Evolutionary conservation across 2,888 invertebrate species (phyloP).

Genomic region (Mythimna loreyi): DNA sequence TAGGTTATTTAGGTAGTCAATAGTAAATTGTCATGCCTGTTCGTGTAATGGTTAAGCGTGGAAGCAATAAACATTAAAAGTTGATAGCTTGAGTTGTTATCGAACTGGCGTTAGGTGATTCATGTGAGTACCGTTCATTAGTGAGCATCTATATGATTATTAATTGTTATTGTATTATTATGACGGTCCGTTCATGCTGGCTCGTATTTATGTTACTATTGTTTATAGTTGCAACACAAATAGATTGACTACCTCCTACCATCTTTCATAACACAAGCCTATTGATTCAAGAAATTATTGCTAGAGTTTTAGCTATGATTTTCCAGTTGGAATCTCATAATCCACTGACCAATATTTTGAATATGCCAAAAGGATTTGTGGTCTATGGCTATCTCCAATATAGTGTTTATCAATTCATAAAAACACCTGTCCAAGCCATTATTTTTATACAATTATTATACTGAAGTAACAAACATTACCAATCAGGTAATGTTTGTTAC

Average conservation of each 20-base stretch:
- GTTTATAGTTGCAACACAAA: slow-evolving; percentile 17
- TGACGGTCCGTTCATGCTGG: slow-evolving; percentile 14
- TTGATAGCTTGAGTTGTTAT: slow-evolving; percentile 8
- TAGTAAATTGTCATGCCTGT: slow-evolving; percentile 32
- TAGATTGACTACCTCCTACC: background rate
- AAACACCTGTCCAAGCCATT: slow-evolving; percentile 23
- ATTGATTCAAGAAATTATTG: slow-evolving; percentile 2
- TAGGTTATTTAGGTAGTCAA: slow-evolving; percentile 46
- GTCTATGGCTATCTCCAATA: background rate
- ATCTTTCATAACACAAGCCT: background rate
- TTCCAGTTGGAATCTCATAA: background rate
- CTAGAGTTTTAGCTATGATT: background rate
- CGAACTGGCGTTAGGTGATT: slow-evolving; percentile 24
- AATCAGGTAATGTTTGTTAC: too few relatives aligned
- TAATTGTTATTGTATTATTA: slow-evolving; percentile 31
- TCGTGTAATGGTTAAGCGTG: slow-evolving; percentile 21
- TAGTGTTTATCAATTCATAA: slow-evolving; percentile 1
- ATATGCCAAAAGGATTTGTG: background rate
- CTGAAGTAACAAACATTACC: too few relatives aligned
- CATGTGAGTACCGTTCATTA: slow-evolving; percentile 21
- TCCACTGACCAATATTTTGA: background rate
- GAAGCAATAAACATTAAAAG: slow-evolving; percentile 10
- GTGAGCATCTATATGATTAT: slow-evolving; percentile 35
- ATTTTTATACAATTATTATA: too few relatives aligned
- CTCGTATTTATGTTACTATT: slow-evolving; percentile 21